These are phyloP conservation scores for Temnopleurus reevesii DNA, from an alignment of 53 echinoderm and acorn worm species.

Conservation along the genomic window DNA sequence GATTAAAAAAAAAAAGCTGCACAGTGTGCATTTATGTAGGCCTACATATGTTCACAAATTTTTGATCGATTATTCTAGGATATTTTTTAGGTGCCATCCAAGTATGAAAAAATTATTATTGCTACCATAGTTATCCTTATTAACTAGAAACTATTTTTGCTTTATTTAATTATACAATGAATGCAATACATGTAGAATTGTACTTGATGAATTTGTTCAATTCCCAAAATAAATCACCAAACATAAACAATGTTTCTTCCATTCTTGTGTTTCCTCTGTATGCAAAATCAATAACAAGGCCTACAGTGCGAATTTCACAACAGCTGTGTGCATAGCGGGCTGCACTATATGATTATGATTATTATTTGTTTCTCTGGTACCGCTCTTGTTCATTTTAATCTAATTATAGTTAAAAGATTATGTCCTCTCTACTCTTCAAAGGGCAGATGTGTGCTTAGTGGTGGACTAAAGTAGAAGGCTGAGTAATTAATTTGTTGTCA, in stretches of 20 bases:
- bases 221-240: constrained; percentile 10
- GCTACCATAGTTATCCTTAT: too few species aligned
- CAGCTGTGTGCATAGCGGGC: constrained; percentile 24
- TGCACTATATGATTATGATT: not conserved
- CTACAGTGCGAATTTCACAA: constrained; percentile 21
- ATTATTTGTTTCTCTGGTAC: constrained; percentile 3
- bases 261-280: not conserved
- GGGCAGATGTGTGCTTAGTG: not conserved
- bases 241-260: not conserved
- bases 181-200: too few species aligned
- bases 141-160: too few species aligned
- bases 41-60: too few species aligned
- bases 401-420: constrained; percentile 23
- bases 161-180: too few species aligned
- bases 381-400: constrained; percentile 30
- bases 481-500: constrained; percentile 29
- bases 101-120: too few species aligned
- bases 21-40: too few species aligned
- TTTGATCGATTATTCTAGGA: too few species aligned
- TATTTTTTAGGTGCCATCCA: too few species aligned
- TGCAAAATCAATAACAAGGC: constrained; percentile 24
- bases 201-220: not conserved
- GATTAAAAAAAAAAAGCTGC: too few species aligned
- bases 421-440: not conserved
- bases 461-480: not conserved